phyloP scores from a whole-genome alignment of 2,113 vertebrate species.

The Entomyzon cyanotis region DNA sequence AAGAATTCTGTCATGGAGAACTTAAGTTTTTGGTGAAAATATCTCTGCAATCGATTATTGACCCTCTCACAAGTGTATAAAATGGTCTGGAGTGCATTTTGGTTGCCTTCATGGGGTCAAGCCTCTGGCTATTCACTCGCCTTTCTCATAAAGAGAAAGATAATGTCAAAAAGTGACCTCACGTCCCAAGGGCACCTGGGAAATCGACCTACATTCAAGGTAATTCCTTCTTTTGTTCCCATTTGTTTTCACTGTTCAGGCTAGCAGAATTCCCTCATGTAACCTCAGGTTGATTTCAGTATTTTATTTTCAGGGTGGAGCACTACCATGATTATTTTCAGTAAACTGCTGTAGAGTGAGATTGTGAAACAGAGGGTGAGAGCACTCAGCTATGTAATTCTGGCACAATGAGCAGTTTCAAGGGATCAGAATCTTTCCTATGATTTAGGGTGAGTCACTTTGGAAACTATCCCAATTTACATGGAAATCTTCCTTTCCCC shows the following conservation, averaged over 20 bases:
- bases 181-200: not conserved
- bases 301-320: slow-evolving; percentile 64
- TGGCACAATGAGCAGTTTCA: slow-evolving; percentile 55
- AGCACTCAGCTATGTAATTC: slow-evolving; percentile 46
- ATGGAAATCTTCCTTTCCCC: not conserved
- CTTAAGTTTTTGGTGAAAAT: not conserved
- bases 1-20: not conserved
- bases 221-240: not conserved
- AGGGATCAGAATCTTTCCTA: slow-evolving; percentile 51
- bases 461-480: slow-evolving; percentile 4
- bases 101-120: not conserved
- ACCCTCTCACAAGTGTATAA: not conserved
- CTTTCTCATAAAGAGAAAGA: not conserved
- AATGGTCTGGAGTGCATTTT: not conserved
- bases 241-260: not conserved
- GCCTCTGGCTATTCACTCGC: not conserved
- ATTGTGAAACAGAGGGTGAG: slow-evolving; percentile 51
- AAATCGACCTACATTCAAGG: not conserved
- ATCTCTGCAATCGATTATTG: not conserved
- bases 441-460: slow-evolving; percentile 47
- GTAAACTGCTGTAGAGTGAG: not conserved
- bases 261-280: slow-evolving; percentile 5
- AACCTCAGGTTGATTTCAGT: slow-evolving; percentile 42
- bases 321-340: slow-evolving; percentile 2
- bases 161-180: not conserved